Evolutionary conservation across 2,797 vertebrate species (phyloP), one percentile per base, ranked within the genome.

Genomic region (Phataginus tricuspis): DNA sequence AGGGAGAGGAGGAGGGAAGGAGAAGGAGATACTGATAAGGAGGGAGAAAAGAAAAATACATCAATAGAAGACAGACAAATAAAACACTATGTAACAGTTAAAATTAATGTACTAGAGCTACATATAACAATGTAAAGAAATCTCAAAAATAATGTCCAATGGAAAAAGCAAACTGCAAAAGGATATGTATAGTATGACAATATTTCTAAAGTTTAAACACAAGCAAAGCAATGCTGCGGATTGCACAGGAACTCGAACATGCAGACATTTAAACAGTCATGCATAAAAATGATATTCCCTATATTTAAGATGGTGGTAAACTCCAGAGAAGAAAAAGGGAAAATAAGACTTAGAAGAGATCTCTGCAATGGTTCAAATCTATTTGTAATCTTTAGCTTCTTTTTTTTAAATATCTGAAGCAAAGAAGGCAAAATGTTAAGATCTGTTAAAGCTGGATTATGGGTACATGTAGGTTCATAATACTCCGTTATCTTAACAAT

Each of bases 181-280:
- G 59, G 18, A 64, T 27, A 86, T 51, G 15, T 49, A 7, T 31
- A 37, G 31, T 29, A 53, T 15, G 2, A 42, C 5, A 57, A 29
- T 57, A 86, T 34, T 91, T 91, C 53, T 31, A n/a, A 88, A 94
- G n/a, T 75, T 85, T 59, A 27, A 82, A 85, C 91, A 82, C 5
- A 77, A 42, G 1, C 53, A 88, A 74, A 68, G 31, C 51, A 85
- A 69, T 84, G 25, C 18, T 21, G 9, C 39, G 42, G 14, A 84
- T 15, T 83, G 63, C 66, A 75, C 5, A 27, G 1, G 51, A 64
- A 78, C 42, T 64, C 1, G 0, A 82, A 86, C 19, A 27, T 31
- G 9, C 4, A 77, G 23, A 91, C 80, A 71, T 15, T 87, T 16
- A 66, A 55, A 25, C 78, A 64, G n/a, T 55, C 8, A 1, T 84